These are phyloP conservation scores for Dicentrarchus labrax DNA, from an alignment of 2,113 vertebrate species.

Conservation along the genomic window DNA sequence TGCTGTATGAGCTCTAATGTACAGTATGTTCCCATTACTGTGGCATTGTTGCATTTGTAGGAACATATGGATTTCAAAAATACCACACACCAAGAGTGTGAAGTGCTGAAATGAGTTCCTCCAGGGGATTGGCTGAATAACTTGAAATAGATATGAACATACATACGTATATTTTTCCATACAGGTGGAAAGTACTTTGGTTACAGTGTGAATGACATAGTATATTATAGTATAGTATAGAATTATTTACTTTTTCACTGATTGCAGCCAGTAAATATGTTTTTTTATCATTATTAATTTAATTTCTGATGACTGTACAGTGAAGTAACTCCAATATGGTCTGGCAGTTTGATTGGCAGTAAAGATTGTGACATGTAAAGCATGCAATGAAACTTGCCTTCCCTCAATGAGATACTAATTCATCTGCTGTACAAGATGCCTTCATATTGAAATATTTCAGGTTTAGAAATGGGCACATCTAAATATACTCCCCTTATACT, in stretches of 20 bases:
- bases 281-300: neutral
- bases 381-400: neutral
- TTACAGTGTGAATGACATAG: neutral
- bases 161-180: neutral
- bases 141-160: neutral
- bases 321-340: neutral
- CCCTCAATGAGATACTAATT: neutral
- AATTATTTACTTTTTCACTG: neutral
- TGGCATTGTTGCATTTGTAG: slow-evolving; percentile 33
- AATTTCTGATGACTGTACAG: neutral
- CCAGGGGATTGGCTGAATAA: slow-evolving; percentile 38
- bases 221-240: no score
- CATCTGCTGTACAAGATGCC: neutral
- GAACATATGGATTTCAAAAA: slow-evolving; percentile 47
- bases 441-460: neutral
- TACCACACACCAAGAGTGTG: slow-evolving; percentile 35
- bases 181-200: neutral
- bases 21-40: slow-evolving; percentile 25
- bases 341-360: no score
- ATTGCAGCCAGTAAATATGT: neutral
- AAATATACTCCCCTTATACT: neutral
- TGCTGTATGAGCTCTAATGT: neutral
- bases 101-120: slow-evolving; percentile 64
- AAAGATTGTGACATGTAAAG: neutral
- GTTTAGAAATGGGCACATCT: neutral